Evolutionary conservation across 2,113 vertebrate genomes (phyloP), one percentile per base, ranked within the genome.

Genomic region (Proterorhinus semilunaris): DNA sequence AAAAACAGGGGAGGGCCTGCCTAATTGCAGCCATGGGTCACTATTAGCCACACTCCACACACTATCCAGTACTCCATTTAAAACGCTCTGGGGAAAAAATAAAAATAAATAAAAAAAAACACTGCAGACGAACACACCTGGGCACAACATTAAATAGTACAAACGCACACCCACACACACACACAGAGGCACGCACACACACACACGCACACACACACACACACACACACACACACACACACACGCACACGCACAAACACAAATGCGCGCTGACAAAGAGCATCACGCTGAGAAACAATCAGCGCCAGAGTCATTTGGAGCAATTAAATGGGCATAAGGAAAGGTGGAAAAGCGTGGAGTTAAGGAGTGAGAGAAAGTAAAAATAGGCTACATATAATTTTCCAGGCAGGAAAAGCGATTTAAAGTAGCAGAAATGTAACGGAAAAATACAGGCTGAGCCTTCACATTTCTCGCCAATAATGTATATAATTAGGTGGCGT

Each of bases 251-350:
- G 27, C 27, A 5, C 27, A 36, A 65, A 82, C 72, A 73, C 47
- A 72, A 78, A 82, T 55, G 59, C 51, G 68, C 43, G 49, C 8
- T 68, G 67, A 69, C 46, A 73, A 65, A 44, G 21, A 48, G 55
- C 42, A 45, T 72, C 82, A 82, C 46, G 84, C 82, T 81, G 79
- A 72, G 81, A 72, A 74, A 80, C 83, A 87, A 87, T 86, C 86
- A 85, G 68, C 50, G 67, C 74, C 71, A 72, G 65, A 74, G 79
- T 81, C 65, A 85, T 72, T 86, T 80, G 61, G n/a, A 62, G 62
- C 64, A 75, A 83, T 81, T 84, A 88, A 75, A 80, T 61, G 36
- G 42, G 58, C 68, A 68, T 71, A 44, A 70, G 65, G 11, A 72
- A 55, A 71, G 59, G 69, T 11, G 47, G 17, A 55, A 51, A 67